A percentile compares a stretch with the other conserved stretches of the same genome.
These are phyloP conservation scores for Drosophila cognata DNA, from an alignment of 2,888 invertebrate species.

Conservation along the genomic window DNA sequence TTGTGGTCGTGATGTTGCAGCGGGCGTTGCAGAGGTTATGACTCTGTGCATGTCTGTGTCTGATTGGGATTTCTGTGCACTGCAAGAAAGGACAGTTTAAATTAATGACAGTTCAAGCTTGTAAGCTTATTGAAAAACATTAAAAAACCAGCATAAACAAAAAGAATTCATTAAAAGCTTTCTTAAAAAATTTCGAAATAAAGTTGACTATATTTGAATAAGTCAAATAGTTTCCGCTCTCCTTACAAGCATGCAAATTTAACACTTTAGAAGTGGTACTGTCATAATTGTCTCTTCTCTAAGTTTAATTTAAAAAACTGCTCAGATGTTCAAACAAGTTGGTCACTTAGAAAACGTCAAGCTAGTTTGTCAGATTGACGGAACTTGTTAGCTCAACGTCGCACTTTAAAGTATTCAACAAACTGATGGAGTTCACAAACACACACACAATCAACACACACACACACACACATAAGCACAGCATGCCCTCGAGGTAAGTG, in stretches of 20 bases:
- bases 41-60: constrained; percentile 32
- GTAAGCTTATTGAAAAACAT: background rate
- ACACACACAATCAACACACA: background rate
- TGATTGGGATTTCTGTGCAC: constrained; percentile 47
- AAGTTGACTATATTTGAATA: background rate
- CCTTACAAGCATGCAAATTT: background rate
- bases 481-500: constrained; percentile 40
- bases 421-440: constrained; percentile 19
- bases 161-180: background rate
- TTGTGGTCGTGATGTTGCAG: constrained; percentile 67
- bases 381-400: constrained; percentile 30
- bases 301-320: constrained; percentile 12
- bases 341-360: background rate
- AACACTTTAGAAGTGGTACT: background rate
- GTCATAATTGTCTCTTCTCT: background rate
- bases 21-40: constrained; percentile 62
- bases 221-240: background rate
- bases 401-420: constrained; percentile 36
- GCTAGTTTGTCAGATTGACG: constrained; percentile 43
- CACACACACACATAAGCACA: constrained; percentile 16
- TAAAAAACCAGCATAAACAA: constrained; percentile 3
- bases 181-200: background rate
- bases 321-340: constrained; percentile 3
- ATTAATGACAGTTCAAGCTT: constrained; percentile 10
- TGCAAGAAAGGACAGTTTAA: constrained; percentile 42